Evolutionary conservation across 2,888 invertebrate species (phyloP).

Genomic region (Pantelozetes paolii): DNA sequence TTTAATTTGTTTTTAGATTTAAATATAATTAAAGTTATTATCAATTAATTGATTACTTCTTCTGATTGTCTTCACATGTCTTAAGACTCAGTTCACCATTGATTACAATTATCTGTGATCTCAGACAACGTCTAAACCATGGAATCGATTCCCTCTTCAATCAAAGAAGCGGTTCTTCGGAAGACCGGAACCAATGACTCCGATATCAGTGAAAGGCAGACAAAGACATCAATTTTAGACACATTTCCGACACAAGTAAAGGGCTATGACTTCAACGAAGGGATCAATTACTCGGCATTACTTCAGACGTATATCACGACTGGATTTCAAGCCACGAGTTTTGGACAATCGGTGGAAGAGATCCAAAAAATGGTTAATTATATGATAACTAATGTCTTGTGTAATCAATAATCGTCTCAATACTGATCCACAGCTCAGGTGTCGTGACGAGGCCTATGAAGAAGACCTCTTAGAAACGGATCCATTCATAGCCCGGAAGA

Average conservation of each 20-base stretch:
- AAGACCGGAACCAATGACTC: slow-evolving; percentile 8
- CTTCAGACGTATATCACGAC: slow-evolving; percentile 71
- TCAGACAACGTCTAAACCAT: too few species aligned
- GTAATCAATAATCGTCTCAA: not conserved
- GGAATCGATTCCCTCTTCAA: not conserved
- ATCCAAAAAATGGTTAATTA: slow-evolving; percentile 76
- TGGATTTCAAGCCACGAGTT: slow-evolving; percentile 97
- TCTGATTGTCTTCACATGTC: too few species aligned
- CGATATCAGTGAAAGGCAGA: not conserved
- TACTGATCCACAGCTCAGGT: slow-evolving; percentile 60
- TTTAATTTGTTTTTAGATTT: too few species aligned
- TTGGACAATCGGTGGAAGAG: slow-evolving; percentile 83
- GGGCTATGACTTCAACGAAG: slow-evolving; percentile 91
- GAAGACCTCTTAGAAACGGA: slow-evolving; percentile 70
- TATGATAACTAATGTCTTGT: not conserved
- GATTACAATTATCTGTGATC: too few species aligned
- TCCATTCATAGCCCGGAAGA: slow-evolving; percentile 62
- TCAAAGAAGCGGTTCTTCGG: slow-evolving; percentile 26
- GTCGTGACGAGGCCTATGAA: slow-evolving; percentile 64
- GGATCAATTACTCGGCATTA: slow-evolving; percentile 77
- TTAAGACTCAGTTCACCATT: too few species aligned
- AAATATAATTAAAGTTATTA: too few species aligned
- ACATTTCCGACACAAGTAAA: slow-evolving; percentile 49
- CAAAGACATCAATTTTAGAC: not conserved
- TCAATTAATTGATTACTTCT: too few species aligned